Base-by-base conservation (phyloP, 1,140 invertebrate genomes). In the Meloidogyne floridensis region DNA sequence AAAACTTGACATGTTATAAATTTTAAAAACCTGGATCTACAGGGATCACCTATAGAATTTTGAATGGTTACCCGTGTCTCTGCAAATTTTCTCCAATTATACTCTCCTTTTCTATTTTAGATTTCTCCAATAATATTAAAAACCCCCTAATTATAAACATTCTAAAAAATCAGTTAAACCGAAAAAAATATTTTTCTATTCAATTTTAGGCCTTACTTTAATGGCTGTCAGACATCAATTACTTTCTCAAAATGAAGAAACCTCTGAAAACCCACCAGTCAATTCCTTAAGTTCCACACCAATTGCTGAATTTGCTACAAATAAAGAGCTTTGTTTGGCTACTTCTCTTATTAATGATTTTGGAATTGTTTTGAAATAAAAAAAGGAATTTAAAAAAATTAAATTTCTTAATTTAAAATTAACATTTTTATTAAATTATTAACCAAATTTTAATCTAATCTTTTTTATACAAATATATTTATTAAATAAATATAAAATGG, bases 311-410 rank as follows among this genome's bases (percentile, higher is more conserved):
- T 65, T 65, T 65, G 15, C 59, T 3, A 65, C 59, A 6, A 6
- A n/a, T n/a, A n/a, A 15, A 65, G 59, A 65, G 15, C 59, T 65
- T 65, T 65, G n/a, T 65, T 65, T 65, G 59, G 59, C 59, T 65
- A 65, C 3, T 65, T 65, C 59, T n/a, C 59, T 65, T 65, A 65
- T 65, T 65, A 65, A 65, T 65, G 59, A 65, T n/a, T 65, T 65
- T 65, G 59, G 59, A 65, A 65, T 65, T n/a, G n/a, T 4, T n/a
- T 1, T 1, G n/a, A 65, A 65, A 65, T 65, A 65, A n/a, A 32
- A 32, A 65, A 65, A 10, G 6, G n/a, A n/a, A 65, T 15, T 11
- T 15, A 59, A 59, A 59, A 59, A 59, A 59, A n/a, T 59, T 15
- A 59, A 59, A 15, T 59, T 15, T 15, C 4, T 15, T 15, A 59